phyloP scores from a whole-genome alignment of 2,888 invertebrate genomes.

The Platycnemis pennipes region DNA sequence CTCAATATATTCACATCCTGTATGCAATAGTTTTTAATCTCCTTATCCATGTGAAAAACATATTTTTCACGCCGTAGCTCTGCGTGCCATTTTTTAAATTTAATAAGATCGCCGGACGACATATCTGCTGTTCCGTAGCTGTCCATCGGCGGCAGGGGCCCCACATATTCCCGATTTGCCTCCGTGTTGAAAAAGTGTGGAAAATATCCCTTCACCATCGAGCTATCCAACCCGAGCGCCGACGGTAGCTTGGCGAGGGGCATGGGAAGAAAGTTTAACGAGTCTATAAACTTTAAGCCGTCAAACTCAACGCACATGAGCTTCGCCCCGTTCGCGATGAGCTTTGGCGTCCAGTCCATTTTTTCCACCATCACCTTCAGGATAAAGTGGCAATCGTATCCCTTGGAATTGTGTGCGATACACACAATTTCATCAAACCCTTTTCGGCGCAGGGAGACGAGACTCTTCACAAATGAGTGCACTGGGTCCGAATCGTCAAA shows the following conservation, averaged over 20 bases:
- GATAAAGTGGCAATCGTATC: too few species aligned
- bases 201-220: slow-evolving; percentile 71
- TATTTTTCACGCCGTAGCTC: background rate
- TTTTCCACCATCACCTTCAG: too few species aligned
- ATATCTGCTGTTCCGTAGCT: slow-evolving; percentile 71
- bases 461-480: too few species aligned
- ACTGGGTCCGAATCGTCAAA: background rate
- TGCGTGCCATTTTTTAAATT: slow-evolving; percentile 71
- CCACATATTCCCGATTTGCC: slow-evolving; percentile 72
- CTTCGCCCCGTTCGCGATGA: background rate
- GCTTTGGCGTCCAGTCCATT: background rate
- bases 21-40: background rate
- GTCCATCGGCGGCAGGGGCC: slow-evolving; percentile 72
- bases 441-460: too few species aligned
- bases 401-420: too few species aligned
- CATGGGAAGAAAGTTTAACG: background rate
- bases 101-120: slow-evolving; percentile 67
- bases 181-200: slow-evolving; percentile 73
- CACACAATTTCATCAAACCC: too few species aligned
- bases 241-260: too few species aligned
- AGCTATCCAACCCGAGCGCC: background rate
- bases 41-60: slow-evolving; percentile 70
- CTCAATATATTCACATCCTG: background rate
- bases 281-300: background rate
- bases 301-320: background rate